Base-by-base conservation (phyloP, 2,113 vertebrate genomes). In the Rhinopithecus roxellana region DNA sequence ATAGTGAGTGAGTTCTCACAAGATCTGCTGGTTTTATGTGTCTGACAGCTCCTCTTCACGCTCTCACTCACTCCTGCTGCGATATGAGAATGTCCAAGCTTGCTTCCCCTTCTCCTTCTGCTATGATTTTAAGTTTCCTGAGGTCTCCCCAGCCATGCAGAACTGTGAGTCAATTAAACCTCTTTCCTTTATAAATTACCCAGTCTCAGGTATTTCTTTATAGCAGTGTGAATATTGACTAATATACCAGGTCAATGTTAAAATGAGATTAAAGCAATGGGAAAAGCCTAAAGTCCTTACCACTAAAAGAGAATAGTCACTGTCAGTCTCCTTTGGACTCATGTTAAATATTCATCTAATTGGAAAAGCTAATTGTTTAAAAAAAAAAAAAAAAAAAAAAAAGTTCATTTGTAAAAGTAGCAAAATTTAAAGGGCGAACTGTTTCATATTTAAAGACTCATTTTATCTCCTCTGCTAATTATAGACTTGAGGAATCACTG, bases 301-400 rank as follows among this genome's bases (percentile, higher is more conserved):
- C 57, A 32, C n/a, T 52, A 45, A 5, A 85, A 80, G 27, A 16
- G 13, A 80, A 88, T 1, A 35, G 43, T 90, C 22, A 40, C 43
- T 52, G 23, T 70, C 40, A 11, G 2, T 64, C 43, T 87, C 70
- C 43, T 88, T 80, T 52, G 22, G 67, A 90, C 25, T 55, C 30
- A 88, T 14, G 57, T 72, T 90, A 95, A 94, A 85, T 95, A 95
- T 80, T 89, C 43, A 93, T 40, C 52, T 91, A 61, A 64, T 8
- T n/a, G 16, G 45, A 72, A 87, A 94, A 93, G n/a, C 5, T 59
- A 92, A 32, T 22, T 93, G 30, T 94, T 88, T 25, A 23, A 14
- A 10, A 0, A 7, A 57, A 57, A 30, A 23, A 14, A 10, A 0
- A 7, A 57, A 57, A 95, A 8, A 10, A 0, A 7, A 57, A 57